Evolutionary conservation across 2,113 vertebrate genomes (phyloP), one percentile per base, ranked within the genome.

Genomic region (Ophthalmolycus amberensis): DNA sequence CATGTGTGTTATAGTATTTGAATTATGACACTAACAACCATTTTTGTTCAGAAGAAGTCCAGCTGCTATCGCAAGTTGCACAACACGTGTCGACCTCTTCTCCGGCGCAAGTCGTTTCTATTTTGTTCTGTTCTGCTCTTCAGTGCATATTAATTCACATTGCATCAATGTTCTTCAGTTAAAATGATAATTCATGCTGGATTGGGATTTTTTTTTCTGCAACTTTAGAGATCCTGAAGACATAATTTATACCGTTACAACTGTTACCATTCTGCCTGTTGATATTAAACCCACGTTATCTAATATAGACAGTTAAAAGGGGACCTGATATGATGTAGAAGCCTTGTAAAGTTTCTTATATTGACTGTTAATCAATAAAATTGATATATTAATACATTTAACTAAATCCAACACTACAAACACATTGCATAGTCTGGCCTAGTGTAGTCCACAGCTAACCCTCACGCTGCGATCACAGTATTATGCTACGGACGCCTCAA

Each of bases 151-250:
- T 67, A 63, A 81, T 73, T 82, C 59, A 76, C 64, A 50, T 12
- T 82, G 75, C 71, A 71, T 80, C 54, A 86, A 71, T n/a, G 73
- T 64, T 70, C 75, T 84, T 77, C 54, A 60, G 65, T 67, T 82
- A 75, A 88, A 82, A 88, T 80, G 79, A 64, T 65, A 82, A 86
- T 80, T 64, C 58, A 77, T 82, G 72, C 78, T 48, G 48, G 65
- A 64, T 29, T 60, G 69, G 10, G 27, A 5, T 6, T 16, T 63
- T 27, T 70, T 70, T 27, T 34, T 68, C 44, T 69, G 71, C 75
- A 76, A 56, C 9, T 6, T 65, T 27, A 62, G 29, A 63, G 38
- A 63, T 80, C 14, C 18, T 52, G 10, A 16, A 16, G 16, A 6
- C 46, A 48, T n/a, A 18, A 16, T 14, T 60, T 34, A 48, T 67